phyloP scores from a whole-genome alignment of 2,113 vertebrate genomes.

The Origma solitaria region DNA sequence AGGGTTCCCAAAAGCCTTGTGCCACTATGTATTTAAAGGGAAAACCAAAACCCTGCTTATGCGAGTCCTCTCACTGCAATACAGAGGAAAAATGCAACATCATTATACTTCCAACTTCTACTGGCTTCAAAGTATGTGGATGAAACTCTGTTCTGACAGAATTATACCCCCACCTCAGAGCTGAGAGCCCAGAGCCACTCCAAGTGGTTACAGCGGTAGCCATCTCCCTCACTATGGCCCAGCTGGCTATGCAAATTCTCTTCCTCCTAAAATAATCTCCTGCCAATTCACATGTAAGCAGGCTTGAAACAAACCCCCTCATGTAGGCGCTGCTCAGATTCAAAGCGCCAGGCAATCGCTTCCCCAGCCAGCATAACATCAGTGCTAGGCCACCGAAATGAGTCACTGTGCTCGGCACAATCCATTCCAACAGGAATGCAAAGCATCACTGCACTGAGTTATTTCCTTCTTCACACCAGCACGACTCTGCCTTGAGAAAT shows the following conservation, averaged over 20 bases:
- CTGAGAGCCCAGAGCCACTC: background rate
- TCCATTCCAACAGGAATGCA: background rate
- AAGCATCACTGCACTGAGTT: background rate
- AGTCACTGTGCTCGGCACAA: background rate
- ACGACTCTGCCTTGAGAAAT: background rate
- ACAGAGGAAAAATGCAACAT: background rate
- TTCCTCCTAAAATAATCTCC: background rate
- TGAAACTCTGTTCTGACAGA: background rate
- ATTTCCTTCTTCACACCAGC: background rate
- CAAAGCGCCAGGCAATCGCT: background rate
- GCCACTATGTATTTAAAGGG: background rate
- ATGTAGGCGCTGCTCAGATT: background rate
- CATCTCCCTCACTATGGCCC: background rate
- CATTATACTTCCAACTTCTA: background rate
- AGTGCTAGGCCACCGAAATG: accelerated
- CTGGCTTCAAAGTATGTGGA: accelerated
- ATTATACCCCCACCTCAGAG: background rate
- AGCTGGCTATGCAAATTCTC: background rate
- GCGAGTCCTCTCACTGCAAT: background rate
- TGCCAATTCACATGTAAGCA: background rate
- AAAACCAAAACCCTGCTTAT: background rate
- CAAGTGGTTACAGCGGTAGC: background rate
- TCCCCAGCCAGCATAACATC: background rate
- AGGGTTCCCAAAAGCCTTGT: background rate
- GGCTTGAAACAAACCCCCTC: background rate